A percentile compares a stretch with the other conserved stretches of the same genome.
Evolutionary conservation across 2,797 vertebrate genomes (phyloP).

Genomic region (Hipposideros larvatus): DNA sequence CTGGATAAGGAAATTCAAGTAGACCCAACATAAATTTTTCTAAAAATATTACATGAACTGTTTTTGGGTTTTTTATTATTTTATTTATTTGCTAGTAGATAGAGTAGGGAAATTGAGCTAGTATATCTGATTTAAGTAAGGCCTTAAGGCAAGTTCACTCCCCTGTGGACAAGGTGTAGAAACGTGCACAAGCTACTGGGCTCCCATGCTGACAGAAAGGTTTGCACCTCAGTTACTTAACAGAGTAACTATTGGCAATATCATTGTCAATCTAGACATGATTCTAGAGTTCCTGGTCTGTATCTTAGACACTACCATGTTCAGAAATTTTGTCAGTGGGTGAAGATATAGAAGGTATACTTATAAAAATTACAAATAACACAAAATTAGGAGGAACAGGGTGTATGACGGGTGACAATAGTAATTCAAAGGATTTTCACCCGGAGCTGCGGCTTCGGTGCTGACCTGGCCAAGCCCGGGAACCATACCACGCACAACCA

Average conservation of each 20-base stretch:
- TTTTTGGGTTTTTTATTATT: background rate
- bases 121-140: conserved; percentile 2
- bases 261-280: background rate
- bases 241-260: background rate
- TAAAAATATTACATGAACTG: background rate
- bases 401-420: background rate
- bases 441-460: too few species aligned
- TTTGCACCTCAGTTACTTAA: background rate
- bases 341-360: background rate
- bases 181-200: background rate
- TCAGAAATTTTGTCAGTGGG: background rate
- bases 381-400: background rate
- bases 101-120: background rate
- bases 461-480: too few species aligned
- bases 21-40: background rate
- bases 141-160: background rate
- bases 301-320: background rate
- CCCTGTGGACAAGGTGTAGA: background rate
- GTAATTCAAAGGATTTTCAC: conserved; percentile 35
- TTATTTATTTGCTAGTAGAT: background rate
- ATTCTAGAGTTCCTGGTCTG: background rate
- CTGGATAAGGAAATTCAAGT: background rate
- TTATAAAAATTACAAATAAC: conserved; percentile 27
- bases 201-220: background rate
- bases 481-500: too few species aligned